These are phyloP conservation scores for Andrena camellia DNA, from an alignment of 2,888 invertebrate genomes.

Conservation along the genomic window DNA sequence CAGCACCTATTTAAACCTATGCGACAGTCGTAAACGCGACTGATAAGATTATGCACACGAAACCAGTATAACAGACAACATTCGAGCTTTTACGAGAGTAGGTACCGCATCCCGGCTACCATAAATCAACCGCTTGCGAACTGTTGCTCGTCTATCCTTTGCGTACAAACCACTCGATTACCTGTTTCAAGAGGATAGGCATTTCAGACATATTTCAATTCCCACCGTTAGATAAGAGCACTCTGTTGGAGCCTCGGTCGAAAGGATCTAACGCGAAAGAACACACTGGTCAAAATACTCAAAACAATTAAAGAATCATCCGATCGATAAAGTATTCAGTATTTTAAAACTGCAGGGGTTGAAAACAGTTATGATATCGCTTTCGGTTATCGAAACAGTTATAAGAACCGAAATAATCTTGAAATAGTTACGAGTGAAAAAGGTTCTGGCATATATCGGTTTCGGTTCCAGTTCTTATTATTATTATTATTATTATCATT, in stretches of 20 bases:
- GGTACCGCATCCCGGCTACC: conserved; percentile 67
- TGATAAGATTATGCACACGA: conserved; percentile 74
- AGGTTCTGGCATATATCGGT: no score
- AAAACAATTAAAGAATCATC: not conserved
- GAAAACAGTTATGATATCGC: no score
- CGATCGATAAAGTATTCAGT: not conserved
- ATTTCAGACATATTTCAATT: conserved; percentile 7
- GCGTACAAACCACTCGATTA: conserved; percentile 31
- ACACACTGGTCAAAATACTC: not conserved
- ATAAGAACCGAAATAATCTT: no score
- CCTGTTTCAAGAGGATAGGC: not conserved
- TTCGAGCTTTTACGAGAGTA: conserved; percentile 66
- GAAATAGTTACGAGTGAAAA: no score
- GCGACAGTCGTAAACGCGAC: conserved; percentile 62
- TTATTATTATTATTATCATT: no score
- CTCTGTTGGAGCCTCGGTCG: not conserved
- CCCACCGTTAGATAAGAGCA: not conserved
- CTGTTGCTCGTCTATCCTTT: conserved; percentile 43
- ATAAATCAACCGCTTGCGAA: conserved; percentile 78
- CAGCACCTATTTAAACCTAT: conserved; percentile 59
- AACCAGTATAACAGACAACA: conserved; percentile 63
- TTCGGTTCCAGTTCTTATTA: no score
- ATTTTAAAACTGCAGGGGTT: no score
- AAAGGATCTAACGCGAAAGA: not conserved
- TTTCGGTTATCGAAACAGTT: no score